A percentile compares a stretch with the other conserved stretches of the same genome.
Conservation (phyloP, 37 sponge, comb jelly and placozoan genomes). For the Chondrosia reniformis region DNA sequence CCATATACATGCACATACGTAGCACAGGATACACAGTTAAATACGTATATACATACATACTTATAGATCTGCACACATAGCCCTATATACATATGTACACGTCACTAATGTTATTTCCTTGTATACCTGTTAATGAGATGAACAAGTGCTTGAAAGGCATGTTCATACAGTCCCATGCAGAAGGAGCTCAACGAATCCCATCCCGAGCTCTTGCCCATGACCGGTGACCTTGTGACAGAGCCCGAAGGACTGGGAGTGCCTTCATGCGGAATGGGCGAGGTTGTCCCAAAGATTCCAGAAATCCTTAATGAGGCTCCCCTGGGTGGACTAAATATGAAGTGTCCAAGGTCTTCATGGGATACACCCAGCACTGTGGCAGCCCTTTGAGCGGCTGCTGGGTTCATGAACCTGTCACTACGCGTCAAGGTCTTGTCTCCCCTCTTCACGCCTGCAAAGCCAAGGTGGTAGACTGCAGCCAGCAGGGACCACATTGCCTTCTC, state of each 20-base stretch:
- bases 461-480: conserved; percentile 95
- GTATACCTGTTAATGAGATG: conserved; percentile 85
- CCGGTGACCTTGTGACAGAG: conserved; percentile 27
- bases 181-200: conserved; percentile 69
- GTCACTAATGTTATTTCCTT: neutral
- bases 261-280: conserved; percentile 31
- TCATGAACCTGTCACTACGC: conserved; percentile 78
- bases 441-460: conserved; percentile 89
- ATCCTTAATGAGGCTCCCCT: conserved; percentile 40
- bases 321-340: conserved; percentile 84
- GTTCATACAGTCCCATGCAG: conserved; percentile 96
- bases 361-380: conserved; percentile 94
- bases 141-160: conserved; percentile 85
- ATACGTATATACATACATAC: neutral
- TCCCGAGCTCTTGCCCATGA: conserved; percentile 38
- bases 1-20: neutral
- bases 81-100: conserved; percentile 7
- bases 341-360: conserved; percentile 79
- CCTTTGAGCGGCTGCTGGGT: conserved; percentile 91
- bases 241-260: conserved; percentile 7
- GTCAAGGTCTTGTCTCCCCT: conserved; percentile 38
- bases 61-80: neutral
- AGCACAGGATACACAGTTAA: neutral
- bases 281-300: conserved; percentile 18
- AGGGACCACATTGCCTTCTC: conserved; percentile 91